A percentile compares a stretch with the other conserved stretches of the same genome.
Conservation (phyloP, 2,113 vertebrate genomes). For the Albula glossodonta region DNA sequence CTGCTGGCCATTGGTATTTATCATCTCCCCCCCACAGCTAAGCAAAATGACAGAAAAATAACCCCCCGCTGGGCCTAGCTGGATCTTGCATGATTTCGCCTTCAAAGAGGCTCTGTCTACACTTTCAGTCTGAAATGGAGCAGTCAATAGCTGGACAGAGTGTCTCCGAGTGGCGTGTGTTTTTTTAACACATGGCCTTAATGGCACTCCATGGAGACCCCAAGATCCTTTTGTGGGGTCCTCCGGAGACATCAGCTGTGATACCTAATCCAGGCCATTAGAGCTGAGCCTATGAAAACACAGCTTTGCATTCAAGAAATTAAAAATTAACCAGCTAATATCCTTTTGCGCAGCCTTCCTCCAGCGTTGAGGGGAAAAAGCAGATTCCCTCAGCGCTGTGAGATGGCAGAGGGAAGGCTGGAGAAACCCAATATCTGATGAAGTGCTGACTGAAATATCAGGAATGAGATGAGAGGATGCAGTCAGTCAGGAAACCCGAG, state of each 20-base stretch:
- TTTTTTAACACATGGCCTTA: conserved; percentile 57
- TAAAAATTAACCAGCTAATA: conserved; percentile 82
- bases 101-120: conserved; percentile 53
- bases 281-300: conserved; percentile 63
- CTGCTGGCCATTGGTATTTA: background rate
- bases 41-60: background rate
- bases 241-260: conserved; percentile 70
- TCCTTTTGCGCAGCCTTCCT: conserved; percentile 71
- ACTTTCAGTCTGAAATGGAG: conserved; percentile 54
- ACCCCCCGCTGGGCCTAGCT: background rate
- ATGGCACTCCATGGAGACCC: conserved; percentile 67
- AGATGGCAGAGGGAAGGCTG: conserved; percentile 53
- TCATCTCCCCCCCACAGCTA: background rate
- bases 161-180: conserved; percentile 68
- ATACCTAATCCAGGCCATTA: conserved; percentile 78
- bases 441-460: conserved; percentile 62
- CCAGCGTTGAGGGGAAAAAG: conserved; percentile 61
- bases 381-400: conserved; percentile 68
- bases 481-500: conserved; percentile 46
- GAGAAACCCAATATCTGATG: conserved; percentile 64
- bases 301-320: conserved; percentile 67
- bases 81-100: conserved; percentile 35
- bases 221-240: conserved; percentile 56
- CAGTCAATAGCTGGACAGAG: conserved; percentile 69
- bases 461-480: conserved; percentile 54